Conservation (phyloP, 2,888 invertebrate genomes). For the Osmoderma eremita region DNA sequence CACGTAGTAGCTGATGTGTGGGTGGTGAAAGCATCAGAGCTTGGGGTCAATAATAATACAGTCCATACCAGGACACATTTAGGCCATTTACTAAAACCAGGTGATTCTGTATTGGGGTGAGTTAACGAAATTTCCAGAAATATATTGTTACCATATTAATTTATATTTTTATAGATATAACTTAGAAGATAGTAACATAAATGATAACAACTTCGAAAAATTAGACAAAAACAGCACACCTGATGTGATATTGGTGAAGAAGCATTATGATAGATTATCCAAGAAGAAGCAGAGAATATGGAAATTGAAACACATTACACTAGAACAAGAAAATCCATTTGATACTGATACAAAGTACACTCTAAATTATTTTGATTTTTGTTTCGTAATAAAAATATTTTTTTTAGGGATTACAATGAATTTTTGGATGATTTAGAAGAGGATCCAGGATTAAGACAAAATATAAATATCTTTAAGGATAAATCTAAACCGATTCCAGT, state of each 20-base stretch:
- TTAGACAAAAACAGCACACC: conserved; percentile 76
- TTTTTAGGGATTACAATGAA: conserved; percentile 87
- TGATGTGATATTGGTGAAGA: conserved; percentile 95
- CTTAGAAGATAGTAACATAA: conserved; percentile 89
- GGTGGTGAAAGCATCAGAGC: conserved; percentile 87
- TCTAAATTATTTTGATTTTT: neutral
- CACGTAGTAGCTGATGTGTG: conserved; percentile 94
- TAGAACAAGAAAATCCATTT: conserved; percentile 70
- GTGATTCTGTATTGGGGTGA: conserved; percentile 93
- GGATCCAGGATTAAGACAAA: conserved; percentile 87
- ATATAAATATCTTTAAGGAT: conserved; percentile 92
- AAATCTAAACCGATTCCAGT: conserved; percentile 66
- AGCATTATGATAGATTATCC: conserved; percentile 79
- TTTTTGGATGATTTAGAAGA: conserved; percentile 98
- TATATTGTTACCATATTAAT: conserved; percentile 17
- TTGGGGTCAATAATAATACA: conserved; percentile 83
- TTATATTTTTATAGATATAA: conserved; percentile 76
- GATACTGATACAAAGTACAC: conserved; percentile 72
- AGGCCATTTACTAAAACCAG: conserved; percentile 91
- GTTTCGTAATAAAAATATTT: neutral
- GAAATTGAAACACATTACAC: conserved; percentile 90
- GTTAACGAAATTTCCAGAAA: conserved; percentile 38
- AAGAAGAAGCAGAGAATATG: conserved; percentile 83
- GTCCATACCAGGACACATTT: conserved; percentile 93
- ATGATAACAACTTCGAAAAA: conserved; percentile 89